These are phyloP conservation scores for Palythoa grandiflora DNA, from an alignment of 92 coral and sea anemone species.

Conservation along the genomic window DNA sequence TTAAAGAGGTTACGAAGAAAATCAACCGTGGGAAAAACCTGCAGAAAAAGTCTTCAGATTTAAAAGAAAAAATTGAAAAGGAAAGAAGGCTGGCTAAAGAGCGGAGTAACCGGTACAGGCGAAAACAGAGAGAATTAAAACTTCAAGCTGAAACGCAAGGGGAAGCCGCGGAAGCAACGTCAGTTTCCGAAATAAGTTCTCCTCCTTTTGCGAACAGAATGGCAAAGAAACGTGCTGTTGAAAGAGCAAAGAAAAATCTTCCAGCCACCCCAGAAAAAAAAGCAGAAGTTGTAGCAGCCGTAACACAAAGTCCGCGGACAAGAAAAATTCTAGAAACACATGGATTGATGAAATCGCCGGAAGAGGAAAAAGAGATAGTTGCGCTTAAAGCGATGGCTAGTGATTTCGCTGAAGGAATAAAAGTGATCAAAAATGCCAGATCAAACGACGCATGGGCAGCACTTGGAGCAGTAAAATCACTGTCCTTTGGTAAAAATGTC, in stretches of 20 bases:
- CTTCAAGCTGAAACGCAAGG: constrained; percentile 2
- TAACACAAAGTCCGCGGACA: constrained; percentile 24
- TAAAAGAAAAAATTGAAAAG: constrained; percentile 19
- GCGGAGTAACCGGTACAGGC: constrained; percentile 2
- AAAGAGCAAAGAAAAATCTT: constrained; percentile 19
- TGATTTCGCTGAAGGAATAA: constrained; percentile 24
- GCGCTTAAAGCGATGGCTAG: constrained; percentile 35
- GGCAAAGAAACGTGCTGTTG: constrained; percentile 30
- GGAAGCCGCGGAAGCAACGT: not conserved
- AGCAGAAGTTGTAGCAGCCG: constrained; percentile 29
- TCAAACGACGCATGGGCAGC: constrained; percentile 6
- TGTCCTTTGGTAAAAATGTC: constrained; percentile 37
- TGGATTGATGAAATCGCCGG: constrained; percentile 13
- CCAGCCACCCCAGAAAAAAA: constrained; percentile 14
- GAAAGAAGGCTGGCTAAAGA: constrained; percentile 11
- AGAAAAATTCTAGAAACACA: constrained; percentile 18
- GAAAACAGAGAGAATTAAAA: constrained; percentile 8
- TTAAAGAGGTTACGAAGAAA: constrained; percentile 16
- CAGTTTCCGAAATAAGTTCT: constrained; percentile 3
- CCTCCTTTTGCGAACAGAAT: constrained; percentile 14
- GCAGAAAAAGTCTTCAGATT: constrained; percentile 28
- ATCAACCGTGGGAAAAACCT: not conserved
- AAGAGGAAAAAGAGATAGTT: constrained; percentile 25
- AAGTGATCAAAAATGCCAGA: constrained; percentile 1
- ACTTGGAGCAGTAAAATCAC: constrained; percentile 21